These are phyloP conservation scores for Botia almorhae DNA, from an alignment of 2,797 vertebrate species.

Conservation along the genomic window DNA sequence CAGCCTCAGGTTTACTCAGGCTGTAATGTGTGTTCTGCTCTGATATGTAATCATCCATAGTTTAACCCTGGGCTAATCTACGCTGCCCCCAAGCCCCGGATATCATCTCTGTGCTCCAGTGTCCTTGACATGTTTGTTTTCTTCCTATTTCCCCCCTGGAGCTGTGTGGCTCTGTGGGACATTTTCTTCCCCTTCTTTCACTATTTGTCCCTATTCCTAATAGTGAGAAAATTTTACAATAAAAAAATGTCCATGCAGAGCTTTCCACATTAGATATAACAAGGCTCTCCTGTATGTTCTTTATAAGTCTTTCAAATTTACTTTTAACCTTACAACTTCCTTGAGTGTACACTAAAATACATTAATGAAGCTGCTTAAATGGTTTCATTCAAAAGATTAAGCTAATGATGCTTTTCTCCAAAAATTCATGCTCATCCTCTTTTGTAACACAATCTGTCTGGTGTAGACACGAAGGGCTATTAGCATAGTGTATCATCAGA, in stretches of 20 bases:
- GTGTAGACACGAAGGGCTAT: conserved; percentile 49
- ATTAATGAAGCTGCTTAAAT: conserved; percentile 65
- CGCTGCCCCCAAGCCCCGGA: conserved; percentile 53
- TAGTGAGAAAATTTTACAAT: conserved; percentile 23
- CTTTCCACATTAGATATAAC: not conserved
- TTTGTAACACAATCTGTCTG: conserved; percentile 54
- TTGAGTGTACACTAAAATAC: not conserved
- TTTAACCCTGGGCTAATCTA: conserved; percentile 68
- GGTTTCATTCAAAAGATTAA: conserved; percentile 78
- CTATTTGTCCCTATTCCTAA: not conserved
- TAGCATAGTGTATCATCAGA: conserved; percentile 68
- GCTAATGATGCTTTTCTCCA: conserved; percentile 72
- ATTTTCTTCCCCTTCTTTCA: conserved; percentile 8
- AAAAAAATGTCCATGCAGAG: conserved; percentile 12
- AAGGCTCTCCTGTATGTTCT: not conserved
- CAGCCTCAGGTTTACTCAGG: conserved; percentile 59
- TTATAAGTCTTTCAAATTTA: conserved; percentile 10
- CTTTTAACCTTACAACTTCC: conserved; percentile 9
- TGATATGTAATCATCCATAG: conserved; percentile 68
- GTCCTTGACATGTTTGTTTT: conserved; percentile 68
- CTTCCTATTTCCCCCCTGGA: conserved; percentile 41
- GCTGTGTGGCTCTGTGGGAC: conserved; percentile 28
- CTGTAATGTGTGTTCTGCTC: conserved; percentile 62
- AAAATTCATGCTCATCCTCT: conserved; percentile 65
- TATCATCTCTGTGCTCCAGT: conserved; percentile 52